A percentile compares a stretch with the other conserved stretches of the same genome.
phyloP scores from a whole-genome alignment of 2,113 vertebrate genomes.

The Mystacornis crossleyi region DNA sequence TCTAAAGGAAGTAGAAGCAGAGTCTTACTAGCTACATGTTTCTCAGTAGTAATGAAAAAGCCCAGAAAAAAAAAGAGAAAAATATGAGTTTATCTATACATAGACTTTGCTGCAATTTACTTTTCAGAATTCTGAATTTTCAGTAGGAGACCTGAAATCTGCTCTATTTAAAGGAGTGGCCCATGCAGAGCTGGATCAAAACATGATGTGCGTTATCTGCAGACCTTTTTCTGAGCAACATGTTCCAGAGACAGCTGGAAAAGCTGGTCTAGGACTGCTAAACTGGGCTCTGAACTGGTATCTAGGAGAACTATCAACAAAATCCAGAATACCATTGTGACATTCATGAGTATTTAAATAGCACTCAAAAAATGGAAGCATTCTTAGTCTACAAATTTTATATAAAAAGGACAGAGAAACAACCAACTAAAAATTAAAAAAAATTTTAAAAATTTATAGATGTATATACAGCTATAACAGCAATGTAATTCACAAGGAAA shows the following conservation, averaged over 20 bases:
- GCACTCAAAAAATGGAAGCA: not conserved
- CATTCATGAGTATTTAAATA: not conserved
- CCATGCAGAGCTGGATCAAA: not conserved
- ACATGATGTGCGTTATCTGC: not conserved
- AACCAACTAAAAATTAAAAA: not conserved
- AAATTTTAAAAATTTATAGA: not conserved
- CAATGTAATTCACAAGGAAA: not conserved
- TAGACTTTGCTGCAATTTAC: not conserved
- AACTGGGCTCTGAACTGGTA: not conserved
- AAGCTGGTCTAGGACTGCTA: not conserved
- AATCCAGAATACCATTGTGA: rapidly evolving
- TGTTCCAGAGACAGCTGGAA: not conserved
- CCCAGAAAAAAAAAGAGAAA: not conserved
- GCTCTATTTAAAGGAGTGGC: not conserved
- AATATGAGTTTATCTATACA: not conserved
- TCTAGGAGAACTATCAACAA: not conserved
- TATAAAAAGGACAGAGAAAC: not conserved
- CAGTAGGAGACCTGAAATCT: not conserved
- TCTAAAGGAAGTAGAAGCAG: not conserved
- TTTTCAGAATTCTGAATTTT: not conserved
- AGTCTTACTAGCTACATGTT: not conserved
- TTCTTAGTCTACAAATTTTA: not conserved
- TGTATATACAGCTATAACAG: not conserved
- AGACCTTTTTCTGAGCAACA: not conserved
- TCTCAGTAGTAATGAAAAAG: not conserved